A percentile compares a stretch with the other conserved stretches of the same genome.
Evolutionary conservation across 2,888 invertebrate genomes (phyloP).

Genomic region (Diadromus collaris): DNA sequence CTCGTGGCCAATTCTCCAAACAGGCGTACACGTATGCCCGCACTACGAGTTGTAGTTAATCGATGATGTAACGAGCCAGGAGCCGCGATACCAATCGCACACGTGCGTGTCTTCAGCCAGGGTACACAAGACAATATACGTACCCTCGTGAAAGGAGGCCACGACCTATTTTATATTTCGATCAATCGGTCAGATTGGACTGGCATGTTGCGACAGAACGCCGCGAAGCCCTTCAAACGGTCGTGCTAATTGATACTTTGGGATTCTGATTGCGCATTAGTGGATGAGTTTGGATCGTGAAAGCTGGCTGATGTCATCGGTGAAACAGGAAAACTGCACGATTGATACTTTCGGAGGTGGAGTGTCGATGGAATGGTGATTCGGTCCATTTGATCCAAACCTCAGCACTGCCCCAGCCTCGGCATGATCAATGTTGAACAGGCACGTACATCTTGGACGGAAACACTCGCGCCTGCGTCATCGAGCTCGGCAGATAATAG

Average conservation of each 20-base stretch:
- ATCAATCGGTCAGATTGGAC: constrained; percentile 2
- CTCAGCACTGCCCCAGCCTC: too few relatives aligned
- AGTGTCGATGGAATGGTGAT: not conserved
- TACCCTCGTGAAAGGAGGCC: constrained; percentile 21
- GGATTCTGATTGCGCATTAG: not conserved
- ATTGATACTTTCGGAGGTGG: not conserved
- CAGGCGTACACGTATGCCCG: not conserved
- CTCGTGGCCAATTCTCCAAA: constrained; percentile 10
- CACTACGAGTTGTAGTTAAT: constrained; percentile 53
- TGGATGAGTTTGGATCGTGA: not conserved
- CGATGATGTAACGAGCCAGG: constrained; percentile 30
- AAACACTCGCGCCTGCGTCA: not conserved
- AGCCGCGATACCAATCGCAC: constrained; percentile 31
- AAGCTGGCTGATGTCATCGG: not conserved
- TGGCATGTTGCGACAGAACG: not conserved
- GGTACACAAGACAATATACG: constrained; percentile 10
- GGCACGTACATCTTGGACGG: not conserved
- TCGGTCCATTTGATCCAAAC: not conserved
- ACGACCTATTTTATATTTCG: constrained; percentile 23
- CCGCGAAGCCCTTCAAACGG: constrained; percentile 1
- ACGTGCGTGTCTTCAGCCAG: constrained; percentile 22
- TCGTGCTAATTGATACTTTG: constrained; percentile 13
- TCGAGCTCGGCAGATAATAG: not conserved
- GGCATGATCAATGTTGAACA: not conserved
- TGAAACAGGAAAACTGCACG: not conserved